A percentile compares a stretch with the other conserved stretches of the same genome.
phyloP scores from a whole-genome alignment of 2,888 invertebrate genomes.

The Nezara viridula region DNA sequence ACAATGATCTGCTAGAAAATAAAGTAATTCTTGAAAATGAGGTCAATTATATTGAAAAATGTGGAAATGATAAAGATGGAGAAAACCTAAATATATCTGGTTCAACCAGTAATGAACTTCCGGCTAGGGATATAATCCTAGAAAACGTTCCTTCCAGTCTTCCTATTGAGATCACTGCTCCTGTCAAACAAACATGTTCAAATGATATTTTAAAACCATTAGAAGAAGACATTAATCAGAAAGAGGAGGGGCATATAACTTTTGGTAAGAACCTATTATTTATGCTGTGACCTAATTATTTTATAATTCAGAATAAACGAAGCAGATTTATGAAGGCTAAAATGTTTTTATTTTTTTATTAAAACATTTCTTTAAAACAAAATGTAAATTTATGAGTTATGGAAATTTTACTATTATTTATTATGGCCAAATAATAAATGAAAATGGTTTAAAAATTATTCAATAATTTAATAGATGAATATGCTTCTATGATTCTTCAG shows the following conservation, averaged over 20 bases:
- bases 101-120: neutral
- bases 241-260: neutral
- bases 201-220: neutral
- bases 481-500: neutral
- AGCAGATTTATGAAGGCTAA: neutral
- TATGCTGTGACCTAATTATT: neutral
- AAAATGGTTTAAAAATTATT: neutral
- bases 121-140: neutral
- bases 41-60: neutral
- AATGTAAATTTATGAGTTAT: neutral
- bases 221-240: neutral
- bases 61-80: neutral
- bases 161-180: neutral
- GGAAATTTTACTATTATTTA: neutral
- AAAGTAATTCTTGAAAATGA: neutral
- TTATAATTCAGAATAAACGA: neutral
- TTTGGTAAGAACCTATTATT: conserved; percentile 11
- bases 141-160: neutral
- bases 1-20: neutral
- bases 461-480: neutral
- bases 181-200: neutral
- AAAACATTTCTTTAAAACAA: neutral
- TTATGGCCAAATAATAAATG: neutral
- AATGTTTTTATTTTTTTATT: neutral
- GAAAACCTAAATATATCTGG: neutral